phyloP scores from a whole-genome alignment of 2,113 vertebrate genomes.

The Apteryx mantelli region DNA sequence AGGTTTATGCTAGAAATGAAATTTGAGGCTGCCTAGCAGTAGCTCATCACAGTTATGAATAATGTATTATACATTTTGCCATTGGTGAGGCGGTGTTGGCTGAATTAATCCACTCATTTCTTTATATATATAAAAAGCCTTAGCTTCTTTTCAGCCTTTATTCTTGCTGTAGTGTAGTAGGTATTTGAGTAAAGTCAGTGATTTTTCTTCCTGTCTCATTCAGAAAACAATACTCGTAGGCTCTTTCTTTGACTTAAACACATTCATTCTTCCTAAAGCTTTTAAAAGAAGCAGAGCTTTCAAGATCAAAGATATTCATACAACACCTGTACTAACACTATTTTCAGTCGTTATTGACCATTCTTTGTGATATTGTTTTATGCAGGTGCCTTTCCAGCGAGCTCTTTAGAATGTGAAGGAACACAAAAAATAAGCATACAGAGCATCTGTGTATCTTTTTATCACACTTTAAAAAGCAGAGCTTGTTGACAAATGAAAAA shows the following conservation, averaged over 20 bases:
- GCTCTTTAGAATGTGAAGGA: constrained; percentile 66
- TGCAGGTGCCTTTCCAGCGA: constrained; percentile 74
- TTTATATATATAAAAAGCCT: not conserved
- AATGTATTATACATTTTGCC: constrained; percentile 51
- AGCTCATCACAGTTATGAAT: constrained; percentile 63
- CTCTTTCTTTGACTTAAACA: constrained; percentile 74
- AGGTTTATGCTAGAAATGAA: constrained; percentile 35
- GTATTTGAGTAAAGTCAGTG: constrained; percentile 57
- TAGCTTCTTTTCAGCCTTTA: constrained; percentile 57
- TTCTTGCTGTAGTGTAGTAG: constrained; percentile 35
- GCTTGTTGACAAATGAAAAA: constrained; percentile 3
- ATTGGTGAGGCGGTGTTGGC: constrained; percentile 10
- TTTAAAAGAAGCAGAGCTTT: constrained; percentile 78
- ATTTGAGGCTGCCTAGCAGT: constrained; percentile 19
- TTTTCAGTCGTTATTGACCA: constrained; percentile 74
- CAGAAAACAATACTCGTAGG: constrained; percentile 65
- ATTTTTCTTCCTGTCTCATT: constrained; percentile 75
- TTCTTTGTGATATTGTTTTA: constrained; percentile 77
- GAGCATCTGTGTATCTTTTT: constrained; percentile 50
- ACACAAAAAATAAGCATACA: constrained; percentile 67
- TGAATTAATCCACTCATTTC: constrained; percentile 61
- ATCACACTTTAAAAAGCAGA: constrained; percentile 56
- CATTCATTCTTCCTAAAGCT: constrained; percentile 77
- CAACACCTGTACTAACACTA: constrained; percentile 82
- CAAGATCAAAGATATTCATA: constrained; percentile 79